These are phyloP conservation scores for Neoaliturus tenellus DNA, from an alignment of 2,888 invertebrate species.

Conservation along the genomic window DNA sequence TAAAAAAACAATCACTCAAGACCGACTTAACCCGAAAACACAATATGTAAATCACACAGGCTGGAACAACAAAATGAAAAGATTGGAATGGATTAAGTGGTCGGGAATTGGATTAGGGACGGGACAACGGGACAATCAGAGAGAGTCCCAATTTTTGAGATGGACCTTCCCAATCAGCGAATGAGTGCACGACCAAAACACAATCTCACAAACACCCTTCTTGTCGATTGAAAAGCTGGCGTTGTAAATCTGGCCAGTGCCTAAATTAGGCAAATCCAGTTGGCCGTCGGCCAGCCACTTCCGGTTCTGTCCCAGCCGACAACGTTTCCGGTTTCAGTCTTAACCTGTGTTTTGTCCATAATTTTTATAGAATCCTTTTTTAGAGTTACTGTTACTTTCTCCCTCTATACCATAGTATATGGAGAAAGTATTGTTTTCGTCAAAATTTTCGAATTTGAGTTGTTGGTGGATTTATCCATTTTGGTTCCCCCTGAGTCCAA, in stretches of 20 bases:
- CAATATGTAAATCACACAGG: background rate
- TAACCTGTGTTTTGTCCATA: background rate
- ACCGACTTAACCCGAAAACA: background rate
- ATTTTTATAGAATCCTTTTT: no score
- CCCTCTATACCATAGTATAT: no score
- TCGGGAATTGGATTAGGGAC: slow-evolving; percentile 21
- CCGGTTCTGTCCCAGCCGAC: background rate
- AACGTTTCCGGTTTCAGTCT: background rate
- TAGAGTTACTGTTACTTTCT: no score
- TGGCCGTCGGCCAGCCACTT: background rate
- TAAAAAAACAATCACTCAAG: slow-evolving; percentile 19
- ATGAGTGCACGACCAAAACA: slow-evolving; percentile 4
- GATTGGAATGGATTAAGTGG: slow-evolving; percentile 18
- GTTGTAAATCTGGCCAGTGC: slow-evolving; percentile 3
- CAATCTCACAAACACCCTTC: slow-evolving; percentile 10
- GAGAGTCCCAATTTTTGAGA: slow-evolving; percentile 11
- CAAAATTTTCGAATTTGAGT: no score
- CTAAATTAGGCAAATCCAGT: slow-evolving; percentile 26
- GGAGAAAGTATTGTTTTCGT: no score
- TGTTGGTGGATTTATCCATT: no score
- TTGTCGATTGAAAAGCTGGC: background rate
- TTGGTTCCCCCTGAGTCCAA: no score
- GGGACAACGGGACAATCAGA: background rate
- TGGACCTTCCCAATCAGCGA: slow-evolving; percentile 17
- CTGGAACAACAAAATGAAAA: slow-evolving; percentile 6